A percentile compares a stretch with the other conserved stretches of the same genome.
Conservation (phyloP, 2,888 invertebrate species). For the Lutraria lutraria region DNA sequence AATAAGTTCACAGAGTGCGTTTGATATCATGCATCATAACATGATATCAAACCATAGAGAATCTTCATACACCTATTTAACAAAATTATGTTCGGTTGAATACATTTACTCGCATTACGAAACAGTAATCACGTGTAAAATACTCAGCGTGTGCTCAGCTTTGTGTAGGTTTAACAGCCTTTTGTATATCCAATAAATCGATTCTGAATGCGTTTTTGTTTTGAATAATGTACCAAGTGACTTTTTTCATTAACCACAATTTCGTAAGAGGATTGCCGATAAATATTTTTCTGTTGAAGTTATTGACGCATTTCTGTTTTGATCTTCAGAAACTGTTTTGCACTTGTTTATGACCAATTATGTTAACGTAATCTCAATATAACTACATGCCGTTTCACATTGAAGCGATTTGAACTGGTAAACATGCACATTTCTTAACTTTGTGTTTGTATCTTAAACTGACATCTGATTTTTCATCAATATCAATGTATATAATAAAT, state of each 20-base stretch:
- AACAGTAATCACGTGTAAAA: neutral
- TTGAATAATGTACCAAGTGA: slow-evolving; percentile 10
- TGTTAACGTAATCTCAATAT: neutral
- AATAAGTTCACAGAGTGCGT: neutral
- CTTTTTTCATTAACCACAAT: neutral
- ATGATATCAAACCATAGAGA: neutral
- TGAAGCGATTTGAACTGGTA: neutral
- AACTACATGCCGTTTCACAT: slow-evolving; percentile 1
- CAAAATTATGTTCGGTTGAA: no score
- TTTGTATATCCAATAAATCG: neutral
- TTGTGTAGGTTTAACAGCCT: neutral
- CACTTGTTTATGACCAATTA: neutral
- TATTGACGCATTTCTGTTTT: slow-evolving; percentile 4
- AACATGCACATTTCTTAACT: neutral
- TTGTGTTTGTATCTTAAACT: neutral
- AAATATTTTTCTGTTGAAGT: neutral
- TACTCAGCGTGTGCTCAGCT: neutral
- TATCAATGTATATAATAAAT: no score
- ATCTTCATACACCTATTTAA: no score
- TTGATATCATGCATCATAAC: neutral
- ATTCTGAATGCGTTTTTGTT: neutral
- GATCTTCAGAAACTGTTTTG: neutral
- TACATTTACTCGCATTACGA: no score
- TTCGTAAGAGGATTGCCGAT: neutral
- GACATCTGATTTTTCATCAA: no score